Conservation (phyloP, 2,113 vertebrate species). For the Phyllostomus hastatus region DNA sequence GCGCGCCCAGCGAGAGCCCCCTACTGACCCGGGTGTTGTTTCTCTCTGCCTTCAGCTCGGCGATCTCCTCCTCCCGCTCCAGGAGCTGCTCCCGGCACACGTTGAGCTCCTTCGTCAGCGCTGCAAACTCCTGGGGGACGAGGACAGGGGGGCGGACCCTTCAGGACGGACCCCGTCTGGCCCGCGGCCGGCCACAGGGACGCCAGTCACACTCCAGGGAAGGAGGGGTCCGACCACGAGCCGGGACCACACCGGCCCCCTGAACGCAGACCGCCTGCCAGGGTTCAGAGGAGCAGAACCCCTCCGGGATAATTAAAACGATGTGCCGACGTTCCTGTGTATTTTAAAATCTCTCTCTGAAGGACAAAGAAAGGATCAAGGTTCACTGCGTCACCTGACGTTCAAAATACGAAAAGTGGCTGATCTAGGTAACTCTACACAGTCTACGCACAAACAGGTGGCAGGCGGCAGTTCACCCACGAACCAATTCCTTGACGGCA, state of each 20-base stretch:
- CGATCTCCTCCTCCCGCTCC: conserved; percentile 96
- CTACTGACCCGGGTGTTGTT: conserved; percentile 95
- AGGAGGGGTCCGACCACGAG: not conserved
- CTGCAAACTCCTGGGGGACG: conserved; percentile 91
- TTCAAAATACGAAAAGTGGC: not conserved
- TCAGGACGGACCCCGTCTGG: not conserved
- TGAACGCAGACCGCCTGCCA: too few species aligned
- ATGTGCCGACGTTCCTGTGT: not conserved
- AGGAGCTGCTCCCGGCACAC: conserved; percentile 95
- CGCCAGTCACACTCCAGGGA: not conserved
- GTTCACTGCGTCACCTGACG: not conserved
- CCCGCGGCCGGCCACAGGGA: fast-evolving
- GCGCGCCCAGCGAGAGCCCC: not conserved
- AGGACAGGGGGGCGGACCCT: not conserved
- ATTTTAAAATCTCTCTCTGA: not conserved
- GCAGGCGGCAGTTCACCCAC: not conserved
- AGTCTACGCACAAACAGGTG: not conserved
- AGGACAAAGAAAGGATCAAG: not conserved
- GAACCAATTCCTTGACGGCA: not conserved
- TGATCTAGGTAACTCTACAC: not conserved
- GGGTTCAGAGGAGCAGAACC: not conserved
- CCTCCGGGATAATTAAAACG: not conserved
- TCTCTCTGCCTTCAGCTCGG: conserved; percentile 95
- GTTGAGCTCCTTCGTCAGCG: conserved; percentile 95
- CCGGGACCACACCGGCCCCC: not conserved